Base-by-base conservation (phyloP, 2,113 vertebrate species). In the Scatophagus argus region DNA sequence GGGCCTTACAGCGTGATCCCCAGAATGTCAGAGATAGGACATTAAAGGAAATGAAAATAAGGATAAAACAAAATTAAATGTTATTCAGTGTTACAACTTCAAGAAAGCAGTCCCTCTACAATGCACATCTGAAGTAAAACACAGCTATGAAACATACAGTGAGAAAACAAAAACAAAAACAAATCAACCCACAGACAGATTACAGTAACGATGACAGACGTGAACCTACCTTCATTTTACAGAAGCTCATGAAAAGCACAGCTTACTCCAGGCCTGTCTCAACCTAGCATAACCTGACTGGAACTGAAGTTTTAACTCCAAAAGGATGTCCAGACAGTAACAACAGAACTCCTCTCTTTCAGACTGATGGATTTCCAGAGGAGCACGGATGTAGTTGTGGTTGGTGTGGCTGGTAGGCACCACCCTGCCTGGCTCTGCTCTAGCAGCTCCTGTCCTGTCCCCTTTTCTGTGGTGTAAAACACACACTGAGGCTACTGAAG, bases 401-500 rank as follows among this genome's bases (percentile, higher is more conserved):
- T 17, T 63, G 7, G 49, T 59, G 36, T 49, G 51, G 32, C 63
- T 62, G 0, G 58, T 51, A 63, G 46, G 71, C 76, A 69, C 75
- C 76, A 77, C 79, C 76, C 69, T 25, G 44, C 52, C 54, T 62
- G 56, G 9, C 19, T 75, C 51, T 49, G 25, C 43, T 49, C 63
- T 39, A 60, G 67, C 59, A 69, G 47, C 68, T 76, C 80, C 54
- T 23, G 64, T 38, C 62, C 71, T 10, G 14, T 65, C 64, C 58
- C 56, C 21, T 49, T 59, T 44, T 76, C 61, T 46, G 59, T 65
- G 63, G 41, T 74, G 68, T 34, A 67, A 47, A 56, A 61, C 62
- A 47, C 67, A 92, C 79, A 88, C 76, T 81, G 63, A 83, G 47
- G 55, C 83, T 87, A 83, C 76, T 91, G 87, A 92, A 47, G 52